phyloP scores from a whole-genome alignment of 2,888 invertebrate species.

The Caenorhabditis uteleia region DNA sequence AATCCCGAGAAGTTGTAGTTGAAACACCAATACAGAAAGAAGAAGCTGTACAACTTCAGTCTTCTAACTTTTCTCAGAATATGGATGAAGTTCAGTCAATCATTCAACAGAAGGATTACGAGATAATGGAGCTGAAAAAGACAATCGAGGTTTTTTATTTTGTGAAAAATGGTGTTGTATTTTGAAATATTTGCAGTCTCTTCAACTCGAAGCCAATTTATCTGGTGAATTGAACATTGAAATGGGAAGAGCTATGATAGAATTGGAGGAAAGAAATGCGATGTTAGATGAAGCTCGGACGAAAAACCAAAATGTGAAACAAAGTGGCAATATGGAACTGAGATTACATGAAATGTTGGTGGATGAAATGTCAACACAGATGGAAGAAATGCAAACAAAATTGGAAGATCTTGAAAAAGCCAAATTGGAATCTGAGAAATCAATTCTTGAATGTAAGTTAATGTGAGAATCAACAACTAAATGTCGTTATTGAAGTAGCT shows the following conservation, averaged over 20 bases:
- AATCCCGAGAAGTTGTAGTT: not conserved
- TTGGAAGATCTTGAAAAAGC: conserved; percentile 8
- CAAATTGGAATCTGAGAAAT: conserved; percentile 15
- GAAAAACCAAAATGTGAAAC: conserved; percentile 11
- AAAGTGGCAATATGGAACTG: conserved; percentile 29
- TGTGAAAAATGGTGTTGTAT: not conserved
- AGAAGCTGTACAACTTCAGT: not conserved
- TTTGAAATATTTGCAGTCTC: conserved; percentile 12
- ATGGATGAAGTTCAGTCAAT: not conserved
- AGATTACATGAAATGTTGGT: conserved; percentile 42
- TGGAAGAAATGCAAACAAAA: conserved; percentile 12
- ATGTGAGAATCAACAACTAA: too few species aligned
- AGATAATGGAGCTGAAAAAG: conserved; percentile 1
- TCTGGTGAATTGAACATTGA: conserved; percentile 52
- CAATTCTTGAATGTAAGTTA: too few species aligned
- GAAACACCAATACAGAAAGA: not conserved
- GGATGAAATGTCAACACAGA: conserved; percentile 34
- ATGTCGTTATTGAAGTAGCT: too few species aligned
- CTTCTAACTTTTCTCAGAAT: not conserved
- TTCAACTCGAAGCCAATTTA: conserved; percentile 41
- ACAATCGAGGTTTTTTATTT: not conserved
- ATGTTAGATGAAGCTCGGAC: conserved; percentile 1
- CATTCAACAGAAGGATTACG: not conserved
- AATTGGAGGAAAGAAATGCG: conserved; percentile 42
- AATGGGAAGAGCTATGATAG: conserved; percentile 44